These are phyloP conservation scores for Cyphomyrmex costatus DNA, from an alignment of 1,140 invertebrate genomes.

Conservation along the genomic window DNA sequence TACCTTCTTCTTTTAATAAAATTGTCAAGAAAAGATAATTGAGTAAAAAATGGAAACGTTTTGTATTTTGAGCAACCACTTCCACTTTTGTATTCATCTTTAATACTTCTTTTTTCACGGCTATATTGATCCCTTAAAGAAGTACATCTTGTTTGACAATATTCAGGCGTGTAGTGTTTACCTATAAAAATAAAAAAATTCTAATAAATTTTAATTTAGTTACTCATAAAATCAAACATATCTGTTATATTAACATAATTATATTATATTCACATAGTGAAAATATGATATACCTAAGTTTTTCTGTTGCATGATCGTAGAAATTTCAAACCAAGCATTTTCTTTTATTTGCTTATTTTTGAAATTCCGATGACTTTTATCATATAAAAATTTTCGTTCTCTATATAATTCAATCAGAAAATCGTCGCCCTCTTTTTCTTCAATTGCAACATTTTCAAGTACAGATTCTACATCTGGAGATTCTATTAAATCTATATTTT, in stretches of 20 bases:
- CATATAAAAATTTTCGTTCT: slow-evolving; percentile 2
- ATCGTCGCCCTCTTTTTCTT: not conserved
- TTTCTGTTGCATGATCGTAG: not conserved
- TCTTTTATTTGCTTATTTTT: slow-evolving; percentile 16
- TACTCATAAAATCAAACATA: too few relatives aligned
- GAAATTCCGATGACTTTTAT: slow-evolving; percentile 11
- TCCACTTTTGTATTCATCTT: not conserved
- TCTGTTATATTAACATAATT: not conserved
- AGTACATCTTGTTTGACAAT: slow-evolving; percentile 20
- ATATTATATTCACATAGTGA: not conserved
- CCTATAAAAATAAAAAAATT: not conserved
- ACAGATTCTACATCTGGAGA: too few relatives aligned
- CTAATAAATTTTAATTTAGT: too few relatives aligned
- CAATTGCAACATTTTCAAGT: not conserved
- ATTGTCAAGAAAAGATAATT: too few relatives aligned
- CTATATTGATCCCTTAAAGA: slow-evolving; percentile 11
- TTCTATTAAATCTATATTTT: too few relatives aligned
- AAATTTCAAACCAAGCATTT: slow-evolving; percentile 18
- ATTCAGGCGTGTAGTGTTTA: slow-evolving; percentile 1
- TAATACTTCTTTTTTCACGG: not conserved
- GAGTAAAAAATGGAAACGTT: too few relatives aligned
- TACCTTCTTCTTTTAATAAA: slow-evolving; percentile 19
- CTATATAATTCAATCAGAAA: not conserved
- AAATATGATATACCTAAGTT: not conserved
- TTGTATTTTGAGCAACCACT: not conserved